phyloP scores from a whole-genome alignment of 2,113 vertebrate species.

The Pandion haliaetus region DNA sequence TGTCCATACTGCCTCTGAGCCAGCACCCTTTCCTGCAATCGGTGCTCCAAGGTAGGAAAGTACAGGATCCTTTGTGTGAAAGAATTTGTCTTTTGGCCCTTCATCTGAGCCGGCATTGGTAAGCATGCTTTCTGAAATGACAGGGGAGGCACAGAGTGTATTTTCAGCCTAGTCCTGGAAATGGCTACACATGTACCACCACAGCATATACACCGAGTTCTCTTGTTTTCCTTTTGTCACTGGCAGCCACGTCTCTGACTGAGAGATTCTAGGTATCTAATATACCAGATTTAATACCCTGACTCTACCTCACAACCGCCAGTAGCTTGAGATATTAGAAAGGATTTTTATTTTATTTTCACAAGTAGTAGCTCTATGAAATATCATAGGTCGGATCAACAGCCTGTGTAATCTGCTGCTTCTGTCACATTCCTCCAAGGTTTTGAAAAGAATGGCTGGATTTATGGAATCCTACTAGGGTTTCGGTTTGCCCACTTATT shows the following conservation, averaged over 20 bases:
- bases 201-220: background rate
- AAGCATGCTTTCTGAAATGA: background rate
- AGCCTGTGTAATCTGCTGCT: background rate
- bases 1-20: background rate
- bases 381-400: background rate
- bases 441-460: background rate
- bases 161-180: background rate
- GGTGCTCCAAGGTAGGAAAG: background rate
- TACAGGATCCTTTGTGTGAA: fast-evolving
- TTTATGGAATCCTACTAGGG: background rate
- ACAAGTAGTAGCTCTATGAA: background rate
- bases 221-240: background rate
- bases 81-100: background rate
- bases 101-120: background rate
- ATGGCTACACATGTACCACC: background rate
- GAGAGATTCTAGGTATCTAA: background rate
- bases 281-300: background rate
- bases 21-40: background rate
- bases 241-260: background rate
- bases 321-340: background rate
- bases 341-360: background rate
- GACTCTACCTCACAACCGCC: background rate
- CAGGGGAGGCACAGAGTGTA: too few species aligned
- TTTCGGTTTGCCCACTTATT: background rate
- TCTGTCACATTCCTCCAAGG: background rate